A percentile compares a stretch with the other conserved stretches of the same genome.
These are phyloP conservation scores for Alaudala cheleensis DNA, from an alignment of 2,113 vertebrate genomes.

Conservation along the genomic window DNA sequence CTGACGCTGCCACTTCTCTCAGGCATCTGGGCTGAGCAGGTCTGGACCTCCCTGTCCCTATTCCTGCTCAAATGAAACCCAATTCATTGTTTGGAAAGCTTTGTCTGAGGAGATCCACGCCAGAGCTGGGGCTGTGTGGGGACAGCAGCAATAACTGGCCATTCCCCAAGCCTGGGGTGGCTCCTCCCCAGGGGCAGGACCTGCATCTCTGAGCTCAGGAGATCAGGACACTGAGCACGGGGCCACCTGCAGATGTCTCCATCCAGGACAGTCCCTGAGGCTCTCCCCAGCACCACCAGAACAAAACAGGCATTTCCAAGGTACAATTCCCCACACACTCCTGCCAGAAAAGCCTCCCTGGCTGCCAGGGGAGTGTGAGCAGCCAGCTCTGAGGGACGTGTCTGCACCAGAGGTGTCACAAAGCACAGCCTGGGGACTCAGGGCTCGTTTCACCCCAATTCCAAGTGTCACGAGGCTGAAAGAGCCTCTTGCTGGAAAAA, in stretches of 20 bases:
- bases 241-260: background rate
- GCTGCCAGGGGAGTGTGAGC: background rate
- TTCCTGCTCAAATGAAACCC: background rate
- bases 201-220: background rate
- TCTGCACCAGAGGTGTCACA: background rate
- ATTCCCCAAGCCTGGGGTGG: background rate
- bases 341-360: background rate
- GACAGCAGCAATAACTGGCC: background rate
- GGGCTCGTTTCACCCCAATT: background rate
- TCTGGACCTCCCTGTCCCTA: background rate
- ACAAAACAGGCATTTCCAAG: background rate
- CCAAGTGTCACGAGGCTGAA: background rate
- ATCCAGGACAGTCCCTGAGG: background rate
- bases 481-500: background rate
- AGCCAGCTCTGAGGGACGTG: background rate
- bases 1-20: background rate
- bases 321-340: background rate
- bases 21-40: background rate
- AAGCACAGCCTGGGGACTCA: background rate
- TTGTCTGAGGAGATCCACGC: background rate
- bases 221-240: background rate
- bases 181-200: background rate
- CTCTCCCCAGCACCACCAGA: background rate
- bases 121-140: too few relatives aligned
- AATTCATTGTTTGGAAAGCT: rapidly evolving